These are phyloP conservation scores for Speoplatyrhinus poulsoni DNA, from an alignment of 2,113 vertebrate species.

Conservation along the genomic window DNA sequence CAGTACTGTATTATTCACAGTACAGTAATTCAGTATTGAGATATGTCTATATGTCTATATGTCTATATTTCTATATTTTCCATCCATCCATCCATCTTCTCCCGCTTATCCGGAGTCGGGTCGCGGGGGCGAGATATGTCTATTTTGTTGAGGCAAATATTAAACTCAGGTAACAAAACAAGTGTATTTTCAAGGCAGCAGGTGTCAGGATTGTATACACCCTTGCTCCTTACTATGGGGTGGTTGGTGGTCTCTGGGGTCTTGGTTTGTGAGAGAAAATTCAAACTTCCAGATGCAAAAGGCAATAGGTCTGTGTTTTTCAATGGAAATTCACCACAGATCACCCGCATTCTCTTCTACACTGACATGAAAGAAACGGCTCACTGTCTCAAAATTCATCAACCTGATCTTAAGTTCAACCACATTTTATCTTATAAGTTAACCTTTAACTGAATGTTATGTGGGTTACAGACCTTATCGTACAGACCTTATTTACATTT, in stretches of 20 bases:
- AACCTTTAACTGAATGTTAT: constrained; percentile 36
- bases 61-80: too few relatives aligned
- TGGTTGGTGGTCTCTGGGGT: constrained; percentile 5
- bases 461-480: constrained; percentile 34
- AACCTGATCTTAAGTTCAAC: constrained; percentile 31
- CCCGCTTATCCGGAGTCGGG: too few relatives aligned
- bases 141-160: too few relatives aligned
- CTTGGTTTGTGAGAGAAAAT: constrained; percentile 38
- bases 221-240: constrained; percentile 10
- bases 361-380: constrained; percentile 65
- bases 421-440: constrained; percentile 24
- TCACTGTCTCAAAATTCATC: constrained; percentile 41
- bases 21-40: neutral
- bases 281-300: constrained; percentile 46
- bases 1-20: constrained; percentile 12
- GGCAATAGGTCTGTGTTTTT: constrained; percentile 69
- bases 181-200: neutral
- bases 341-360: constrained; percentile 37
- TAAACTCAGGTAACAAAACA: constrained; percentile 11
- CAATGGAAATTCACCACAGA: constrained; percentile 58
- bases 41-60: too few relatives aligned
- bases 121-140: too few relatives aligned
- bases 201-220: neutral
- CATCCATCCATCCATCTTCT: too few relatives aligned
- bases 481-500: neutral